Base-by-base conservation (phyloP, 2,113 vertebrate genomes). In the Scalopus aquaticus region DNA sequence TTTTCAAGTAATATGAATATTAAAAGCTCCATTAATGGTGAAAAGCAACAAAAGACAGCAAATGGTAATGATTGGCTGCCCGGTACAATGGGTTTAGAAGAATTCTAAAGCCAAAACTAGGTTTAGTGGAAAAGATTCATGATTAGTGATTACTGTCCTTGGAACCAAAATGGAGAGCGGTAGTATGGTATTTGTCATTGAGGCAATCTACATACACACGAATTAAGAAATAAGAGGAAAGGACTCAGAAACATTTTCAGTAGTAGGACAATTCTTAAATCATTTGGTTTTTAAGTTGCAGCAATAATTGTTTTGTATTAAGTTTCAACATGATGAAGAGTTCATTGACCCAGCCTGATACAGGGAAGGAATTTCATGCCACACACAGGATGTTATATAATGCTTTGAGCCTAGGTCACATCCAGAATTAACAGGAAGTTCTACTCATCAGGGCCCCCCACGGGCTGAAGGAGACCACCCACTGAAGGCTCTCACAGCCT, bases 71-170 rank as follows among this genome's bases (percentile, higher is more conserved):
- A 51, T 32, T 67, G n/a, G 44, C 65, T 81, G n/a, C 69, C 49
- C 91, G 46, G 28, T 58, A 22, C 26, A 42, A 20, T 19, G 51
- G 7, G 13, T 54, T 88, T 72, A 73, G 70, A 89, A 54, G n/a
- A 39, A 91, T 70, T 89, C 9, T 44, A 95, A 88, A 90, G 62
- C 39, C 64, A 86, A 83, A 82, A 76, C n/a, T 44, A 78, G 37
- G 35, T 76, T 95, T 70, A 67, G 2, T 22, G 26, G 35, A 17
- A 86, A 89, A 91, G 39, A 51, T 44, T 92, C 70, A 44, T 56
- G 26, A 92, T n/a, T 24, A 82, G 5, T 58, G 67, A 96, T 73
- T 35, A 82, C 42, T 88, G 17, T 39, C 35, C 72, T 2, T 37
- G 8, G 76, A 89, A 89, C 19, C 73, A 56, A 96, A 95, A 72